A percentile compares a stretch with the other conserved stretches of the same genome.
Conservation (phyloP, 2,797 vertebrate genomes). For the Pseudocheirus occidentalis region DNA sequence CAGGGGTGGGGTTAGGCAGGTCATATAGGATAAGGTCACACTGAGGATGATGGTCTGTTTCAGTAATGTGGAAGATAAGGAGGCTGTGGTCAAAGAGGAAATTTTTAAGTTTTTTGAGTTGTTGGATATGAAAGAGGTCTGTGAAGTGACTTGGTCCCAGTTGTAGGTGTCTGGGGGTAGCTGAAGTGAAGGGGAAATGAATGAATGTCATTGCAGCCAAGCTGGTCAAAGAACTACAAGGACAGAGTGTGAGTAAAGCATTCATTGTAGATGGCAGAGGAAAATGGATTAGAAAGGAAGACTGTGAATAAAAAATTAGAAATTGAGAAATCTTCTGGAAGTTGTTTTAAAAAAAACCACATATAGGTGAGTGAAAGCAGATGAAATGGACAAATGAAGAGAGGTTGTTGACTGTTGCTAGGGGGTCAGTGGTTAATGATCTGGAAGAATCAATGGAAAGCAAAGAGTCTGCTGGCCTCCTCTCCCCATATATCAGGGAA, state of each 20-base stretch:
- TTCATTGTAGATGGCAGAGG: background rate
- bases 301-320: background rate
- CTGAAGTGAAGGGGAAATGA: background rate
- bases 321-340: background rate
- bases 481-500: background rate
- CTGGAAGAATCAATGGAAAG: background rate
- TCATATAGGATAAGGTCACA: background rate
- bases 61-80: background rate
- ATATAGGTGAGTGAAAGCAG: background rate
- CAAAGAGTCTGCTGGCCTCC: background rate
- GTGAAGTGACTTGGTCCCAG: background rate
- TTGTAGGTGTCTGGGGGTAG: background rate
- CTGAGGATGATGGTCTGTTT: background rate
- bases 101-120: background rate
- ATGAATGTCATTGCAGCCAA: background rate
- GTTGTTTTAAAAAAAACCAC: background rate
- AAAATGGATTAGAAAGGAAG: background rate
- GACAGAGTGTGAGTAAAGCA: background rate
- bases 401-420: background rate
- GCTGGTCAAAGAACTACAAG: background rate
- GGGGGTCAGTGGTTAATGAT: background rate
- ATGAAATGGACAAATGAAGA: background rate
- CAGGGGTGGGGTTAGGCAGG: background rate
- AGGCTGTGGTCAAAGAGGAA: background rate
- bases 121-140: background rate